phyloP scores from a whole-genome alignment of 2,113 vertebrate genomes.

The Halcyon malimbica region DNA sequence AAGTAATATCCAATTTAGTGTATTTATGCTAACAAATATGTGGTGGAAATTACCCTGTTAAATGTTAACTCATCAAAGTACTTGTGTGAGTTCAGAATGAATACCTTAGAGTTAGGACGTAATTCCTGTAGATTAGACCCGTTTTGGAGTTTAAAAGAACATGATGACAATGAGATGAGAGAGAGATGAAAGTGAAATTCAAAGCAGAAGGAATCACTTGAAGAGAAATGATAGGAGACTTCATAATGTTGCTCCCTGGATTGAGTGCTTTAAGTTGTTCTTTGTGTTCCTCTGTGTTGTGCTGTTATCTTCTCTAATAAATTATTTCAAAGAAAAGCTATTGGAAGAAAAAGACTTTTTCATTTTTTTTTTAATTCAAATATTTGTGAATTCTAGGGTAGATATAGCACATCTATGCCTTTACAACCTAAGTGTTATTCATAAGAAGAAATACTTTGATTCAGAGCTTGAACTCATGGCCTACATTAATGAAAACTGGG shows the following conservation, averaged over 20 bases:
- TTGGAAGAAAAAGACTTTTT: not conserved
- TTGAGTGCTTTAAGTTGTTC: not conserved
- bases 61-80: not conserved
- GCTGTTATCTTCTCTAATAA: not conserved
- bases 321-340: not conserved
- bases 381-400: conserved; percentile 84
- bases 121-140: not conserved
- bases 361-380: not conserved
- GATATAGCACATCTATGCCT: conserved; percentile 96
- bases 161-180: not conserved
- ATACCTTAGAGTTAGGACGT: not conserved
- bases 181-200: not conserved
- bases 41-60: not conserved
- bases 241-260: not conserved
- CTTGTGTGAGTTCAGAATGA: not conserved
- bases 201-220: not conserved
- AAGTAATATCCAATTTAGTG: not conserved
- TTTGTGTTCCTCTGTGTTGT: not conserved
- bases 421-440: conserved; percentile 98
- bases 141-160: not conserved
- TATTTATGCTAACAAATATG: not conserved
- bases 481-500: conserved; percentile 98
- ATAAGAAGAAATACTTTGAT: conserved; percentile 99
- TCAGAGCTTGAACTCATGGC: conserved; percentile 95
- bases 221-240: not conserved